Evolutionary conservation across 2,888 invertebrate species (phyloP), one percentile per base, ranked within the genome.

Genomic region (Drosophila affinis): DNA sequence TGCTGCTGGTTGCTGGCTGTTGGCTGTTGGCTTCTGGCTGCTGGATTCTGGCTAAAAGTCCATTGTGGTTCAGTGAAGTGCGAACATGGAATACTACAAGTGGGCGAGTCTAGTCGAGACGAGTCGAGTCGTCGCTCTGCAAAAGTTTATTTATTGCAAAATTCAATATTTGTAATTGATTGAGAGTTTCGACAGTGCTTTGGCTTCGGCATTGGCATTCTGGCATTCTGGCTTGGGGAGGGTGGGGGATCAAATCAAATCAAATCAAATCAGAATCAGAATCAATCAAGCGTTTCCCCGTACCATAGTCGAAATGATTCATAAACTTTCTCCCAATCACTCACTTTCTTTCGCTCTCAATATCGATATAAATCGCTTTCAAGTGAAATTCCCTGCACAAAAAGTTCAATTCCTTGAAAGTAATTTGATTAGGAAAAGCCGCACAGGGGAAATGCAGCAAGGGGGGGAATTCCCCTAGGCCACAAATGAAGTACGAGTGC

Each of bases 371-470:
- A 14, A 39, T 39, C 39, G 39, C 39, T 39, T 39, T 39, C 39
- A 39, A 39, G 39, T 39, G 14, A 14, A 39, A 14, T 14, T 39
- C 39, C 39, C 2, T 5, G 14, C 6, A 39, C 39, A 39, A 14
- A 39, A 9, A 55, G 49, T 49, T 65, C 44, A 49, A 67, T 56
- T 68, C 32, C n/a, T 18, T 70, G 68, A 67, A 55, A 62, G 53
- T 72, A 78, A 81, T 78, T 73, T 57, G 78, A 82, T 86, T 80
- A 70, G 65, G 14, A 14, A 72, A 79, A 70, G 63, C 34, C 53
- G 34, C 29, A 29, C 39, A 47, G 14, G 18, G 17, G 10, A 12
- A 0, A 9, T n/a, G 60, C 34, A 14, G 1, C 1, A 12, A 4
- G 34, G 34, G 34, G 21, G 21, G 21, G 18, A 5, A 55, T 46